A percentile compares a stretch with the other conserved stretches of the same genome.
phyloP scores from a whole-genome alignment of 2,888 invertebrate genomes.

The Salticus scenicus region DNA sequence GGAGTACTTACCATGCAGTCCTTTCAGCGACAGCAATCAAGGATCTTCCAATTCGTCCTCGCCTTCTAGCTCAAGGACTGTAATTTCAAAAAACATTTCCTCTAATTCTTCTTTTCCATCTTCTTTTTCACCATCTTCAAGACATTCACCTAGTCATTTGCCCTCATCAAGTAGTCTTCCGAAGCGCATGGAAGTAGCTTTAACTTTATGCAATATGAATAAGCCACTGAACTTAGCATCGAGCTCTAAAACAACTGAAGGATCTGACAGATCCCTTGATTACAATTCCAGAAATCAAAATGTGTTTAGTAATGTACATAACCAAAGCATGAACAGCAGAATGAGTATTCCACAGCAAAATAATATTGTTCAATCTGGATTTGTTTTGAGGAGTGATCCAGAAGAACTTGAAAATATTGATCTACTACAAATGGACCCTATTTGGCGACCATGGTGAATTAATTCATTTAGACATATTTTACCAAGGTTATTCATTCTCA shows the following conservation, averaged over 20 bases:
- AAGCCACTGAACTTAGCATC: constrained; percentile 12
- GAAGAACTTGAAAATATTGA: background rate
- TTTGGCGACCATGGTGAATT: constrained; percentile 48
- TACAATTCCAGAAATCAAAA: background rate
- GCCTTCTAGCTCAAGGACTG: background rate
- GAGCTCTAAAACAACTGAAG: background rate
- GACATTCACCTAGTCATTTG: background rate
- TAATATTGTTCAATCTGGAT: too few relatives aligned
- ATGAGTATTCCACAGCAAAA: too few relatives aligned
- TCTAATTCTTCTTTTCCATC: background rate
- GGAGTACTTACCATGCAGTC: constrained; percentile 23
- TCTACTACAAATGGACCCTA: background rate
- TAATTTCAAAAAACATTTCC: background rate
- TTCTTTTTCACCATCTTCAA: too few relatives aligned
- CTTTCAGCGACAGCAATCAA: constrained; percentile 23
- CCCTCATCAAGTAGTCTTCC: background rate
- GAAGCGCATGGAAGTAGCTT: background rate
- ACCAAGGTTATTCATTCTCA: too few relatives aligned
- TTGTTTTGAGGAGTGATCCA: background rate
- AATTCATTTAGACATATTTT: too few relatives aligned
- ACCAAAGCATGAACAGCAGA: background rate
- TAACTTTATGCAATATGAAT: background rate
- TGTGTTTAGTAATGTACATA: background rate
- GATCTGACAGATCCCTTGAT: background rate
- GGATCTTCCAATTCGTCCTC: background rate